phyloP scores from a whole-genome alignment of 2,797 vertebrate genomes.

The Notolepis coatsorum region DNA sequence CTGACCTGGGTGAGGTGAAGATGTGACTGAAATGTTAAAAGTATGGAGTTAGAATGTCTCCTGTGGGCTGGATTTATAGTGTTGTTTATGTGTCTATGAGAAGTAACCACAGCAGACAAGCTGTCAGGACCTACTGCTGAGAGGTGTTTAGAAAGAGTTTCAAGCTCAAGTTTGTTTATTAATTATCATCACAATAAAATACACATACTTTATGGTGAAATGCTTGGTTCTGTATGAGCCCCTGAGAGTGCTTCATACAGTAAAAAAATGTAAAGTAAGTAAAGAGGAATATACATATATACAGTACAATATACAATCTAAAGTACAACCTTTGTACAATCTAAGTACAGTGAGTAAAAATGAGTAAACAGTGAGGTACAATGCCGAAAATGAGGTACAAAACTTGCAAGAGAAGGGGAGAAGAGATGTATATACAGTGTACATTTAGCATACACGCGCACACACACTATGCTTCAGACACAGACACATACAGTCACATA shows the following conservation, averaged over 20 bases:
- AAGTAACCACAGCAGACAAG: constrained; percentile 68
- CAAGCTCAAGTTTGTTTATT: too few species aligned
- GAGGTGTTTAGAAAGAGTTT: constrained; percentile 36
- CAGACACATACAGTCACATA: constrained; percentile 3
- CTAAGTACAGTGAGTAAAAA: too few species aligned
- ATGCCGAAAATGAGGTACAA: constrained; percentile 18
- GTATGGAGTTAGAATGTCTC: constrained; percentile 64
- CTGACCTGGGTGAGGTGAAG: constrained; percentile 59
- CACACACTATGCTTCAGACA: neutral
- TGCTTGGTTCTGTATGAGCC: too few species aligned
- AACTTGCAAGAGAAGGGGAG: constrained; percentile 13
- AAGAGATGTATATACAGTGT: neutral
- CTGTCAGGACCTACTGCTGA: constrained; percentile 42
- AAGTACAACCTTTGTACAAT: too few species aligned
- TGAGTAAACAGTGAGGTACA: too few species aligned
- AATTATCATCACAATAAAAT: too few species aligned
- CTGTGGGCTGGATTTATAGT: constrained; percentile 74
- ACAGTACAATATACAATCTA: too few species aligned
- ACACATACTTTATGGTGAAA: too few species aligned
- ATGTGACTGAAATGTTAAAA: constrained; percentile 60
- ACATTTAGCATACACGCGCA: neutral
- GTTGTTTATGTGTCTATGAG: constrained; percentile 76
- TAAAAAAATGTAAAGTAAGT: too few species aligned
- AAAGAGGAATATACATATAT: neutral
- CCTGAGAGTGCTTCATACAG: too few species aligned